Percentiles rank a stretch among this genome's conserved stretches.
These are phyloP conservation scores for Noctuana brunneofusca DNA, from an alignment of 2,888 invertebrate species.

Conservation along the genomic window DNA sequence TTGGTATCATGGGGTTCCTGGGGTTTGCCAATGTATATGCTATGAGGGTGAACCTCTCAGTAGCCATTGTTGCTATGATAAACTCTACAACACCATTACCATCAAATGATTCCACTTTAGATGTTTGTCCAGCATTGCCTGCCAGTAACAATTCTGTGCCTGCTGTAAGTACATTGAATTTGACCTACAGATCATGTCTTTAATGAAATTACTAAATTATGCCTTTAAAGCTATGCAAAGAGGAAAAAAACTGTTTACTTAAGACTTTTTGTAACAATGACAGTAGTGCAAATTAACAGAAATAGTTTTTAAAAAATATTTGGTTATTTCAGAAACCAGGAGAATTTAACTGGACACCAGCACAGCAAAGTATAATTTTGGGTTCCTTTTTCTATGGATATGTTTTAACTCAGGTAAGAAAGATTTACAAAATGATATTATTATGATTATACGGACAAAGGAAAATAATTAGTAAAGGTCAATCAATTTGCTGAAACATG, in stretches of 20 bases:
- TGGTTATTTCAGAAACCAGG: conserved; percentile 82
- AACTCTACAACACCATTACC: conserved; percentile 86
- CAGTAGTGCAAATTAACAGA: neutral
- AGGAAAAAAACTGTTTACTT: too few species aligned
- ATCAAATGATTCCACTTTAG: conserved; percentile 80
- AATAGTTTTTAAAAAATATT: neutral
- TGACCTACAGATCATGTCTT: neutral
- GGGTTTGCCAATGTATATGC: conserved; percentile 95
- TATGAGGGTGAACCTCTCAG: conserved; percentile 94
- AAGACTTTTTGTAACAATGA: too few species aligned
- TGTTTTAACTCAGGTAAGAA: conserved; percentile 88
- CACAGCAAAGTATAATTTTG: conserved; percentile 90
- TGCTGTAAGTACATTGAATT: conserved; percentile 56
- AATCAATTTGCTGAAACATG: too few species aligned
- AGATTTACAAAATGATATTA: neutral
- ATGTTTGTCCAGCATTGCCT: conserved; percentile 82
- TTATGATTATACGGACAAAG: too few species aligned
- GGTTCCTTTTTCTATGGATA: conserved; percentile 94
- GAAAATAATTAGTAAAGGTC: too few species aligned
- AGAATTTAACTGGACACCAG: conserved; percentile 90
- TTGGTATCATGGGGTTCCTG: conserved; percentile 92
- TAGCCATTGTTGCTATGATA: conserved; percentile 97
- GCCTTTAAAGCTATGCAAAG: too few species aligned
- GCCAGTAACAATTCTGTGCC: conserved; percentile 70
- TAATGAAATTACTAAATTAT: neutral